Conservation (phyloP, 1,140 invertebrate species). For the Adelges cooleyi region DNA sequence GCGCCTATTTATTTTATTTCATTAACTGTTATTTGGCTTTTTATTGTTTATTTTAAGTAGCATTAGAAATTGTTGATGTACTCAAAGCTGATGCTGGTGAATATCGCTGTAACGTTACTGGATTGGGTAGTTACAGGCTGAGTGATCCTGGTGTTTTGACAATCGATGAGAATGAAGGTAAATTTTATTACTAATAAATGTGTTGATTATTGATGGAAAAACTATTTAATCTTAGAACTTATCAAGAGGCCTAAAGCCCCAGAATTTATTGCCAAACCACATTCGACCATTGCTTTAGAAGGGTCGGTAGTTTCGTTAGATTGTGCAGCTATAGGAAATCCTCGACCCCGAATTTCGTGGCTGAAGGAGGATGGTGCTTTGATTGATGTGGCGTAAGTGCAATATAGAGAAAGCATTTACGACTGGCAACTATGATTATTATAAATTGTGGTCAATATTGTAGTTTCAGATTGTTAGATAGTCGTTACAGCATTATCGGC, state of each 20-base stretch:
- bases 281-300: constrained; percentile 46
- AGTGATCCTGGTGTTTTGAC: constrained; percentile 58
- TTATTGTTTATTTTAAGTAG: constrained; percentile 36
- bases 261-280: constrained; percentile 49
- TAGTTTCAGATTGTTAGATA: constrained; percentile 51
- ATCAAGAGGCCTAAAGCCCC: constrained; percentile 39
- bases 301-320: constrained; percentile 69
- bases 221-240: constrained; percentile 27
- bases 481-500: constrained; percentile 54
- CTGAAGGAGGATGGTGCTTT: constrained; percentile 83
- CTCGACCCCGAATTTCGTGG: constrained; percentile 76
- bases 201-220: too few species aligned
- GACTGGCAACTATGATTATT: too few species aligned
- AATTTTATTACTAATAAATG: too few species aligned
- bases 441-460: constrained; percentile 18
- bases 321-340: constrained; percentile 81
- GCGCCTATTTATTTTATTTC: too few species aligned
- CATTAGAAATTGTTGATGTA: constrained; percentile 73
- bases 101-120: constrained; percentile 60
- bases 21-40: not conserved
- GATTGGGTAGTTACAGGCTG: constrained; percentile 47
- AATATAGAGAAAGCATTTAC: too few species aligned
- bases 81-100: constrained; percentile 56
- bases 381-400: constrained; percentile 68
- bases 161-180: constrained; percentile 49